Evolutionary conservation across 2,797 vertebrate species (phyloP), one percentile per base, ranked within the genome.

Genomic region (Galagoides demidoff): DNA sequence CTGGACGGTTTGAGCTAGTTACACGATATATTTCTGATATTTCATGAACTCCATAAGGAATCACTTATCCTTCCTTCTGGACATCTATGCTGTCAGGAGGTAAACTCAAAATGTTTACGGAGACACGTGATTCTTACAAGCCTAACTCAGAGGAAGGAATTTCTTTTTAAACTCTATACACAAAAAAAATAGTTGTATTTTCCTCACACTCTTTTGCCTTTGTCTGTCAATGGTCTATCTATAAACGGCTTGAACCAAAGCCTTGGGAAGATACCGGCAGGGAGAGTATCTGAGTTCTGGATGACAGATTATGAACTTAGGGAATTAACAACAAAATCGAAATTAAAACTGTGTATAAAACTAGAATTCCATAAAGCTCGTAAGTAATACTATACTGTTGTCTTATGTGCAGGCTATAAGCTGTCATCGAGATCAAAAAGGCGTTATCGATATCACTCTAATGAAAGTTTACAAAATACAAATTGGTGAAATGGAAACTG

Each of bases 11-110:
- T 95, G 20, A 96, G 85, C 52, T 37, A 85, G 23, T 77, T 43
- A 77, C 29, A 31, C 77, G 34, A 70, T 52, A 55, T 49, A 89
- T 78, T 96, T 96, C 43, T 95, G 71, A 27, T 93, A 90, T 22
- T 92, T 74, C 73, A 31, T 10, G 52, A 86, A 71, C 27, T 70
- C 57, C 9, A 8, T 19, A 25, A 85, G 68, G 17, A 68, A 83
- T 17, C 73, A 70, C 12, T 82, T 87, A 79, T 34, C 43, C 57
- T 96, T 22, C 74, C 63, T 79, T 85, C n/a, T 39, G 81, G 29
- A 59, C 12, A 82, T 17, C n/a, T 68, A 74, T 7, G 43, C 4
- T 61, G 13, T 68, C 13, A 63, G 9, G 10, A 68, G 11, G 43
- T 25, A 83, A 91, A 55, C 29, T 92, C 68, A 85, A 59, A 87